These are phyloP conservation scores for Cataglyphis altisquamis DNA, from an alignment of 2,888 invertebrate genomes.

Conservation along the genomic window DNA sequence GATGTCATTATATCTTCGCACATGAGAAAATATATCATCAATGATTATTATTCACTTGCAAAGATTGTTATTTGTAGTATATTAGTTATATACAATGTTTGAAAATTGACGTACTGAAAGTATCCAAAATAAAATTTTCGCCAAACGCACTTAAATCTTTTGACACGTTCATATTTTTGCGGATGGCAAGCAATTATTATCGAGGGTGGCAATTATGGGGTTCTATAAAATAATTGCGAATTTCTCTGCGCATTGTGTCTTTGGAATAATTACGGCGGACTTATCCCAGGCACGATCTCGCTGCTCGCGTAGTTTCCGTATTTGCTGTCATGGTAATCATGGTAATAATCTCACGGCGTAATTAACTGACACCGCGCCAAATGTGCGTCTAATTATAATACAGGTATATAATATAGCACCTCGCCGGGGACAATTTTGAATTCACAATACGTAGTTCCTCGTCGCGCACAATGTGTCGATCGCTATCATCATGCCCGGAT, in stretches of 20 bases:
- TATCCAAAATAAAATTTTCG: background rate
- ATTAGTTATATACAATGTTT: background rate
- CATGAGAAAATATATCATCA: background rate
- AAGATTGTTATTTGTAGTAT: background rate
- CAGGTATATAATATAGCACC: conserved; percentile 48
- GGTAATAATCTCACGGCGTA: conserved; percentile 56
- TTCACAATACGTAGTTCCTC: conserved; percentile 57
- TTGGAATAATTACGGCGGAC: conserved; percentile 39
- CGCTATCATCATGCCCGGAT: conserved; percentile 31
- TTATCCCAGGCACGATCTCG: conserved; percentile 49
- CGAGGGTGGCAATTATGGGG: conserved; percentile 31
- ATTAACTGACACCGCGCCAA: conserved; percentile 52
- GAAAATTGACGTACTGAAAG: background rate
- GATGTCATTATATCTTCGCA: background rate
- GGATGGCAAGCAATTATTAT: conserved; percentile 22
- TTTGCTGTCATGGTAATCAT: conserved; percentile 54
- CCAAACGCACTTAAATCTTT: background rate
- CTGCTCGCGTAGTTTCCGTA: conserved; percentile 45
- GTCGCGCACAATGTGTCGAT: conserved; percentile 50
- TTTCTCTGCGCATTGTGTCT: conserved; percentile 53
- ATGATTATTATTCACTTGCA: background rate
- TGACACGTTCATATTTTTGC: conserved; percentile 19
- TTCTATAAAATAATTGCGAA: conserved; percentile 55
- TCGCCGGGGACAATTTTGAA: conserved; percentile 52
- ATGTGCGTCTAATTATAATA: conserved; percentile 57